Base-by-base conservation (phyloP, 2,888 invertebrate genomes). In the Pterobdella sp. region DNA sequence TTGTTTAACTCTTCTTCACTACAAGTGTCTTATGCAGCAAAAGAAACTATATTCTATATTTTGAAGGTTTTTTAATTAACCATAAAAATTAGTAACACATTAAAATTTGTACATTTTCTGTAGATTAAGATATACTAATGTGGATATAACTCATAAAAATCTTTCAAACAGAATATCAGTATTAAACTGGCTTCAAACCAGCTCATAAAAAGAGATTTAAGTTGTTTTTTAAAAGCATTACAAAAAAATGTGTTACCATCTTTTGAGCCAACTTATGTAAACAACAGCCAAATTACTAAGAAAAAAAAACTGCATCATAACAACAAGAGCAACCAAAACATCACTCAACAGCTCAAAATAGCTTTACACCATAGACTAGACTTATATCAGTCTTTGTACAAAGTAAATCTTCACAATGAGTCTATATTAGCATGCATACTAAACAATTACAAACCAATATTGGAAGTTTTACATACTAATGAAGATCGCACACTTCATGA, bases 291-390 rank as follows among this genome's bases (percentile, higher is more conserved):
- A n/a, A n/a, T n/a, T n/a, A n/a, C n/a, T n/a, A n/a, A n/a, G n/a
- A n/a, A n/a, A n/a, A n/a, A n/a, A n/a, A n/a, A n/a, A n/a, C n/a
- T 4, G 14, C 60, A 56, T 26, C 3, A 3, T 3, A 26, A 3
- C 60, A 26, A 56, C 4, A 56, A 56, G 3, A 4, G 26, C 60
- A 56, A 42, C 49, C 22, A 42, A 7, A 7, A 42, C 49, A 7
- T 42, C 49, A 7, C 49, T 42, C 49, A 56, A 56, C 60, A n/a
- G n/a, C n/a, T 3, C 60, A 56, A 56, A 26, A 4, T 56, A 22
- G 60, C n/a, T n/a, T 26, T 56, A 3, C 60, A 56, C 60, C 60
- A 56, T 26, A 56, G 60, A 56, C n/a, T 56, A 7, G 60, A 56
- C n/a, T 26, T 56, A 26, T 22, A 14, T 3, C 60, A 56, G n/a